phyloP scores from a whole-genome alignment of 2,888 invertebrate genomes.

The Lacanobia oleracea region DNA sequence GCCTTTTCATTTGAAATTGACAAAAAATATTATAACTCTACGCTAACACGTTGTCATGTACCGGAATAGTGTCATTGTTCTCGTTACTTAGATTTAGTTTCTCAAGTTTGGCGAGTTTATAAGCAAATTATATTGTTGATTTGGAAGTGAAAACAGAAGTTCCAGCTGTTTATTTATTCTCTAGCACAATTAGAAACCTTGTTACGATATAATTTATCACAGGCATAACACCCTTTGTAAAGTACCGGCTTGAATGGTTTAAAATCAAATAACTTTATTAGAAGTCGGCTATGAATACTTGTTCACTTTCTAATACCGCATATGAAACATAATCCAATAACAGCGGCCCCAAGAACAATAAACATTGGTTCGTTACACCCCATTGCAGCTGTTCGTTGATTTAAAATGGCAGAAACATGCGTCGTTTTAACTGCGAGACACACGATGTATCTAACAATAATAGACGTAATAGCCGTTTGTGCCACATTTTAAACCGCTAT shows the following conservation, averaged over 20 bases:
- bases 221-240: background rate
- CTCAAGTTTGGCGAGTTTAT: background rate
- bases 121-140: slow-evolving; percentile 18
- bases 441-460: slow-evolving; percentile 44
- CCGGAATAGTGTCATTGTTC: background rate
- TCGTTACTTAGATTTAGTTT: slow-evolving; percentile 11
- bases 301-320: slow-evolving; percentile 23
- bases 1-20: slow-evolving; percentile 14
- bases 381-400: slow-evolving; percentile 45
- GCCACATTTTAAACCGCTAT: slow-evolving; percentile 44
- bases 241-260: background rate
- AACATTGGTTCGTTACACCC: slow-evolving; percentile 37
- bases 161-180: slow-evolving; percentile 19
- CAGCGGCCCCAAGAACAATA: slow-evolving; percentile 23
- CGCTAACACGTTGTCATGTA: background rate
- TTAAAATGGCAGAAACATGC: slow-evolving; percentile 39
- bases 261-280: background rate
- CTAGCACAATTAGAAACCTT: slow-evolving; percentile 1
- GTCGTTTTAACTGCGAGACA: slow-evolving; percentile 29
- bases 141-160: slow-evolving; percentile 13
- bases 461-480: slow-evolving; percentile 44
- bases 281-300: background rate
- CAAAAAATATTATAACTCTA: slow-evolving; percentile 24
- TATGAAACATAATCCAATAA: slow-evolving; percentile 33
- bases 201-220: background rate